phyloP scores from a whole-genome alignment of 2,888 invertebrate genomes.

The Anoncus sp. region DNA sequence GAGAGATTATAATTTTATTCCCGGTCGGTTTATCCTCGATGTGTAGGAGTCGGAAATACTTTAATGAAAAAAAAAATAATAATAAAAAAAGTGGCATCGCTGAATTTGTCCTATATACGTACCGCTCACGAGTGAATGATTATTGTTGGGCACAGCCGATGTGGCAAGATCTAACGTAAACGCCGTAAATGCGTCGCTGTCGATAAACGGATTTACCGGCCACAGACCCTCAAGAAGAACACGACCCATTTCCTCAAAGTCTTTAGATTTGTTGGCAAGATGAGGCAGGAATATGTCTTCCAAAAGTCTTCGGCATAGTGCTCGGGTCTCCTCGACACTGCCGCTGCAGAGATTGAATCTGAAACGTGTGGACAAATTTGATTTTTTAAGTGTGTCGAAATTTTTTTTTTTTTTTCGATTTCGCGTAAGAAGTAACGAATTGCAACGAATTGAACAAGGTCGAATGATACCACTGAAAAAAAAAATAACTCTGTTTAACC shows the following conservation, averaged over 20 bases:
- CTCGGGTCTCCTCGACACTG: slow-evolving; percentile 86
- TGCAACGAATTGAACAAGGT: too few relatives aligned
- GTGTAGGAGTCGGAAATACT: too few relatives aligned
- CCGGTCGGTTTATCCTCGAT: too few relatives aligned
- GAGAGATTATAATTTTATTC: too few relatives aligned
- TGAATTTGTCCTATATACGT: slow-evolving; percentile 29
- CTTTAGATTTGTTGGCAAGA: slow-evolving; percentile 85
- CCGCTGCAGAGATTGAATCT: slow-evolving; percentile 90
- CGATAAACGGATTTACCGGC: slow-evolving; percentile 87
- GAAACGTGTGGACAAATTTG: slow-evolving; percentile 63
- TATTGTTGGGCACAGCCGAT: slow-evolving; percentile 77
- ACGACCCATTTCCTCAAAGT: slow-evolving; percentile 87
- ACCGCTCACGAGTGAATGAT: slow-evolving; percentile 78
- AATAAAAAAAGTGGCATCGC: too few relatives aligned
- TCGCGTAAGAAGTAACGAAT: neutral
- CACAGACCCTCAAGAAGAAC: slow-evolving; percentile 89
- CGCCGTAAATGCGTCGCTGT: slow-evolving; percentile 86
- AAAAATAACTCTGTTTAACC: too few relatives aligned
- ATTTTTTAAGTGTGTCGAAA: slow-evolving; percentile 9
- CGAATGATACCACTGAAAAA: too few relatives aligned
- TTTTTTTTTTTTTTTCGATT: slow-evolving; percentile 9
- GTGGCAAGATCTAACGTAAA: slow-evolving; percentile 85
- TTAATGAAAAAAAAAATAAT: slow-evolving; percentile 11
- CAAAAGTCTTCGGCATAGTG: slow-evolving; percentile 85
- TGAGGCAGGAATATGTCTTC: slow-evolving; percentile 87